phyloP scores from a whole-genome alignment of 2,797 vertebrate genomes.

The Melanotaenia nigrans region DNA sequence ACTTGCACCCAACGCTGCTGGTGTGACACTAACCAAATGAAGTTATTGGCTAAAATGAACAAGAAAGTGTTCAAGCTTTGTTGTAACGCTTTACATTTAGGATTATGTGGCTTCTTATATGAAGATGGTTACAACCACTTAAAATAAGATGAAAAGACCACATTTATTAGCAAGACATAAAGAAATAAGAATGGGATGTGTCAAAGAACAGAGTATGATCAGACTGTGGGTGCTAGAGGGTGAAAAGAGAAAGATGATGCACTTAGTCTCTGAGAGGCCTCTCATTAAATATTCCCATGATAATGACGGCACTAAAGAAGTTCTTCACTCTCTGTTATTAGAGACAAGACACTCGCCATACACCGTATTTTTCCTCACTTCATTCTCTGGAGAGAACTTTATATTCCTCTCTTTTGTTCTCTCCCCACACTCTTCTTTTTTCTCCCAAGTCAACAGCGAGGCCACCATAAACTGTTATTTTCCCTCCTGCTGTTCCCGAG shows the following conservation, averaged over 20 bases:
- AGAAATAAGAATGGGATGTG: constrained; percentile 20
- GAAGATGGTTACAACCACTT: constrained; percentile 17
- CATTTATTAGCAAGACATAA: constrained; percentile 43
- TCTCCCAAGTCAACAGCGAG: constrained; percentile 16
- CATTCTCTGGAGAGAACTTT: constrained; percentile 29
- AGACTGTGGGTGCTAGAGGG: constrained; percentile 20
- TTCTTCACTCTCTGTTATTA: constrained; percentile 48
- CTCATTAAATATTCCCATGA: constrained; percentile 48
- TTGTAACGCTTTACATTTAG: too few species aligned
- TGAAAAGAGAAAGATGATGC: constrained; percentile 46
- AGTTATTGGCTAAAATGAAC: too few species aligned
- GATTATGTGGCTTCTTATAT: too few species aligned
- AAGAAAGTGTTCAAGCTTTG: too few species aligned
- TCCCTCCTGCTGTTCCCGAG: constrained; percentile 5
- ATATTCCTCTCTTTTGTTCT: constrained; percentile 2
- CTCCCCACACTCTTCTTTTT: background rate
- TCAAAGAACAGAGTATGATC: constrained; percentile 23
- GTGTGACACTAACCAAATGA: too few species aligned
- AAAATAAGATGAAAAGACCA: constrained; percentile 6
- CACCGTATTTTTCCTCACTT: constrained; percentile 33
- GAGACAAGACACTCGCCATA: constrained; percentile 33
- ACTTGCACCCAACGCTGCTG: too few species aligned
- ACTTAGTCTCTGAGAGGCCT: constrained; percentile 55
- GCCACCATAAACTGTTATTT: constrained; percentile 16
- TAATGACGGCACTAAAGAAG: constrained; percentile 46